Conservation (phyloP, 1,140 invertebrate species). For the Drosophila sturtevanti region DNA sequence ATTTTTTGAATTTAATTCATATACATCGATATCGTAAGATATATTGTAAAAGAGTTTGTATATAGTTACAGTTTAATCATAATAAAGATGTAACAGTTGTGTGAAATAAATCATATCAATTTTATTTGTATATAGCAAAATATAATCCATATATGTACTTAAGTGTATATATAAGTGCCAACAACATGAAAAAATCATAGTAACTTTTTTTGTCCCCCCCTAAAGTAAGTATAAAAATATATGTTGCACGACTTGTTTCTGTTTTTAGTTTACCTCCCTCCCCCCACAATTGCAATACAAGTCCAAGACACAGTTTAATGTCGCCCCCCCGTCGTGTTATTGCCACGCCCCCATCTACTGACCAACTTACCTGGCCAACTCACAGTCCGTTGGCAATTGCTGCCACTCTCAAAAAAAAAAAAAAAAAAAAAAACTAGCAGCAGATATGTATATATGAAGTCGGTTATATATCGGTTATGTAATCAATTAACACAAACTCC, state of each 20-base stretch:
- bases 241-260: slow-evolving; percentile 64
- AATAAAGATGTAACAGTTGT: no score
- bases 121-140: no score
- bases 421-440: slow-evolving; percentile 1
- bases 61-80: no score
- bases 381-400: slow-evolving; percentile 19
- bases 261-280: slow-evolving; percentile 43
- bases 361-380: slow-evolving; percentile 41
- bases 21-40: no score
- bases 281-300: slow-evolving; percentile 10
- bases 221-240: slow-evolving; percentile 52
- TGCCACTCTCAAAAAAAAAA: slow-evolving; percentile 16
- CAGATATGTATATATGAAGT: background rate
- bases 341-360: slow-evolving; percentile 24
- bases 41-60: no score
- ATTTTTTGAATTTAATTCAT: no score
- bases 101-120: no score
- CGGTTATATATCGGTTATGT: slow-evolving; percentile 52
- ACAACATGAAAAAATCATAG: background rate
- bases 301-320: slow-evolving; percentile 10
- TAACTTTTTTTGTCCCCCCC: background rate
- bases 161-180: no score
- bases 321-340: slow-evolving; percentile 17
- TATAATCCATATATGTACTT: no score
- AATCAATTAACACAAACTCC: slow-evolving; percentile 75